These are phyloP conservation scores for Aspidapion aeneum DNA, from an alignment of 2,888 invertebrate species.

Conservation along the genomic window DNA sequence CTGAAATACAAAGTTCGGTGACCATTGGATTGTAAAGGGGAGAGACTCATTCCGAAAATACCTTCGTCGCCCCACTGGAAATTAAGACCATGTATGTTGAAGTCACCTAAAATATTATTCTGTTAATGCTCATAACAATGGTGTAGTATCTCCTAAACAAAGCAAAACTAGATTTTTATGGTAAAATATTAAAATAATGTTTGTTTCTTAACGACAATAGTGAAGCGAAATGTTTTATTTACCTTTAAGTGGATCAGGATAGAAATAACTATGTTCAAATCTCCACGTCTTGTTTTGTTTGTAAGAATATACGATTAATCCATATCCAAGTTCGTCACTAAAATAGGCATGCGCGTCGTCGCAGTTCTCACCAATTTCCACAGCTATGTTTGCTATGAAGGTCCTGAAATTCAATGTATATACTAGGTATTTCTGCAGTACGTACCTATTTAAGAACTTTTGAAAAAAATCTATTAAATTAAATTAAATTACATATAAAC, in stretches of 20 bases:
- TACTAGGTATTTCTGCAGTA: no score
- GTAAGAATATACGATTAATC: slow-evolving; percentile 76
- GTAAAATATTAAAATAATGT: no score
- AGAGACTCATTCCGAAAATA: slow-evolving; percentile 73
- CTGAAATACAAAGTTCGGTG: slow-evolving; percentile 73
- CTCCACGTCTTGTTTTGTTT: slow-evolving; percentile 75
- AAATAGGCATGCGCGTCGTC: slow-evolving; percentile 35
- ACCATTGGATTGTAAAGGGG: slow-evolving; percentile 63
- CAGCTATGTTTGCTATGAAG: slow-evolving; percentile 81
- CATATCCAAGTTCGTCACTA: slow-evolving; percentile 57
- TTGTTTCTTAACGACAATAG: no score
- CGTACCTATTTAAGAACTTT: no score
- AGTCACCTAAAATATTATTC: slow-evolving; percentile 56
- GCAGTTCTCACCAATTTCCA: slow-evolving; percentile 51
- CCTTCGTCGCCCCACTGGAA: slow-evolving; percentile 76
- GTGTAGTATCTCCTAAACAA: not conserved
- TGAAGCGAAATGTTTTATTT: no score
- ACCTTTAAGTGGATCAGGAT: slow-evolving; percentile 75
- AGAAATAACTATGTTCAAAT: slow-evolving; percentile 73
- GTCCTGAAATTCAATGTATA: slow-evolving; percentile 58
- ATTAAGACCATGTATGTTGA: slow-evolving; percentile 74
- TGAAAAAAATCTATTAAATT: no score
- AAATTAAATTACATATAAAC: no score
- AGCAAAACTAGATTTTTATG: no score
- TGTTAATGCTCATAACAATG: no score